Evolutionary conservation across 2,888 invertebrate genomes (phyloP).

Genomic region (Opisthograptis luteolata): DNA sequence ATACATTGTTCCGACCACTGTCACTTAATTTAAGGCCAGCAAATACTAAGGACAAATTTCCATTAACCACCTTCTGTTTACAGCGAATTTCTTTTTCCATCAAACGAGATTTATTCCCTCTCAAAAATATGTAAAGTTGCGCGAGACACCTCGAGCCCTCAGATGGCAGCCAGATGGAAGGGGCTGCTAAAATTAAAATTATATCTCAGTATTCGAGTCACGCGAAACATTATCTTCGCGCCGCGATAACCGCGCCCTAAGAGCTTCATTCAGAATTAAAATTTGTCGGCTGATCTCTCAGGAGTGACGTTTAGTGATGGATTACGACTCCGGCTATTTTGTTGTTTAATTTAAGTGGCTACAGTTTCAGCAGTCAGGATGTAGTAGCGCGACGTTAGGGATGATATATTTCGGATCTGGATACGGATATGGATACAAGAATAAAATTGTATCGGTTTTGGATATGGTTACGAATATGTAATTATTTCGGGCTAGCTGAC

Average conservation of each 20-base stretch:
- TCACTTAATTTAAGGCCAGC: slow-evolving; percentile 55
- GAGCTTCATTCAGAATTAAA: slow-evolving; percentile 80
- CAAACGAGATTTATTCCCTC: slow-evolving; percentile 76
- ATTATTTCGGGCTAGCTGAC: no score
- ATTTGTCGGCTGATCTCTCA: slow-evolving; percentile 78
- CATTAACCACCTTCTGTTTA: slow-evolving; percentile 74
- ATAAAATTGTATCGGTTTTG: no score
- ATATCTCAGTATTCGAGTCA: slow-evolving; percentile 81
- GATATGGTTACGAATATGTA: no score
- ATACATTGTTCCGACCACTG: slow-evolving; percentile 38
- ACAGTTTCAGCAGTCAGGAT: not conserved
- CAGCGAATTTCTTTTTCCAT: slow-evolving; percentile 75
- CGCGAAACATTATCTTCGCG: slow-evolving; percentile 80
- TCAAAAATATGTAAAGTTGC: slow-evolving; percentile 80
- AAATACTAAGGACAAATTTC: slow-evolving; percentile 75
- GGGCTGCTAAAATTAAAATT: slow-evolving; percentile 76
- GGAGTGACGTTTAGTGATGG: slow-evolving; percentile 69
- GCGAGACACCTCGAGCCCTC: slow-evolving; percentile 58
- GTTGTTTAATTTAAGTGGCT: slow-evolving; percentile 48
- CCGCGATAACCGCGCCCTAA: slow-evolving; percentile 79
- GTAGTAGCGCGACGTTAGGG: not conserved
- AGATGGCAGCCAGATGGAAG: slow-evolving; percentile 47
- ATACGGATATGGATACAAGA: no score
- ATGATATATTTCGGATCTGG: no score
- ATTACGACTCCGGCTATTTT: slow-evolving; percentile 66